Percentiles rank a stretch among this genome's conserved stretches.
These are phyloP conservation scores for Pinna nobilis DNA, from an alignment of 1,140 invertebrate species.

Conservation along the genomic window DNA sequence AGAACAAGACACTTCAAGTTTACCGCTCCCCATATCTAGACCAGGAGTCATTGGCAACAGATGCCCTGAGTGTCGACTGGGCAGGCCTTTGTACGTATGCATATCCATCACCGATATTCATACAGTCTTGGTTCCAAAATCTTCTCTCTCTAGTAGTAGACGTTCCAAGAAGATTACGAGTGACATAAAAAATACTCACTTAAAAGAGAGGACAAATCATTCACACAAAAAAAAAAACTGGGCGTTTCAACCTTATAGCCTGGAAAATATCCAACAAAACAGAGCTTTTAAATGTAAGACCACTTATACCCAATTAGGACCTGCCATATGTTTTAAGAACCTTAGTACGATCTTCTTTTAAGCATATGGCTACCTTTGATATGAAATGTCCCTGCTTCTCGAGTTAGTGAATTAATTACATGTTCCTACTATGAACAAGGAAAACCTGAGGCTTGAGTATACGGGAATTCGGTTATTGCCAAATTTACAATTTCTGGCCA, in stretches of 20 bases:
- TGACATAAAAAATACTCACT: background rate
- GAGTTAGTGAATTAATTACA: slow-evolving; percentile 27
- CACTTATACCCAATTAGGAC: slow-evolving; percentile 17
- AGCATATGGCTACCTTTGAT: slow-evolving; percentile 4
- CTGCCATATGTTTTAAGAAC: slow-evolving; percentile 24
- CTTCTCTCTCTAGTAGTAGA: slow-evolving; percentile 6
- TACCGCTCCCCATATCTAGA: slow-evolving; percentile 33
- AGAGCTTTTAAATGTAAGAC: background rate
- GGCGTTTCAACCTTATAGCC: background rate
- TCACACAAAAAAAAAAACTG: slow-evolving; percentile 1
- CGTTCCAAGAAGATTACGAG: background rate
- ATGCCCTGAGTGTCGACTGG: slow-evolving; percentile 36
- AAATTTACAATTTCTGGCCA: slow-evolving; percentile 4
- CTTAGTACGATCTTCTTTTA: slow-evolving; percentile 28
- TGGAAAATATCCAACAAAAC: slow-evolving; percentile 19
- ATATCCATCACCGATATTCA: slow-evolving; percentile 26
- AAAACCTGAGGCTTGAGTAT: slow-evolving; percentile 1
- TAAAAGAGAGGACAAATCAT: slow-evolving; percentile 2
- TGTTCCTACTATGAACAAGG: slow-evolving; percentile 2
- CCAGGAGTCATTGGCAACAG: slow-evolving; percentile 6
- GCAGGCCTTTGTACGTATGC: slow-evolving; percentile 31
- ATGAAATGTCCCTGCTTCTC: slow-evolving; percentile 20
- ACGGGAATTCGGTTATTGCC: slow-evolving; percentile 7
- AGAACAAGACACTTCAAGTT: slow-evolving; percentile 33
- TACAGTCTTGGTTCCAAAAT: slow-evolving; percentile 1